Evolutionary conservation across 2,888 invertebrate species (phyloP), one percentile per base, ranked within the genome.

Genomic region (Ectemnius lituratus): DNA sequence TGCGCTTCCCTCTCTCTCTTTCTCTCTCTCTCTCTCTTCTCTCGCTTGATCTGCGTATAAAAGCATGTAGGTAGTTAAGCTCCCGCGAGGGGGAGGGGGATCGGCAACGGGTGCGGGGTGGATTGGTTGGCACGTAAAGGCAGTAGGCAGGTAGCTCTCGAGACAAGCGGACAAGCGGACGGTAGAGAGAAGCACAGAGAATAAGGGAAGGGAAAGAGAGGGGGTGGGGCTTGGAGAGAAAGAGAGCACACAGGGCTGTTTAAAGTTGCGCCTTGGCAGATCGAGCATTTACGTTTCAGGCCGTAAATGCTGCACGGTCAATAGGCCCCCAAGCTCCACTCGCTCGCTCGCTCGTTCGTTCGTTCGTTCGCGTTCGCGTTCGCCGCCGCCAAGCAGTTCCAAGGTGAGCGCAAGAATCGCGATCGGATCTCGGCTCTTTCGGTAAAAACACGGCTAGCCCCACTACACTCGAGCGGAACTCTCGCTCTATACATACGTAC

Each of bases 61-160:
- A 57, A 57, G 57, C 57, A 57, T 23, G 57, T 57, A 57, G 49
- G 71, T 49, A 67, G 62, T 56, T 20, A 71, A 67, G 71, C 71
- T 37, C 6, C 37, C 37, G 37, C 37, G 37, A n/a, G n/a, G n/a
- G n/a, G n/a, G n/a, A n/a, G 37, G 37, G 37, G 1, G 37, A 11
- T 37, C 11, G 37, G 37, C 8, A 11, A 4, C 6, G 37, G 37
- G 49, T 37, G 16, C 45, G 5, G 60, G 60, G 23, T 1, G 60
- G 27, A 45, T n/a, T 28, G 28, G 23, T n/a, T 28, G 60, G 61
- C 61, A 45, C 37, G 62, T 49, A 62, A 64, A 70, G 58, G 56
- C 56, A 58, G 27, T 61, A 70, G 58, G 59, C 56, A 58, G 27
- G 47, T 65, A 62, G 57, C 18, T 37, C 37, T 37, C 37, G 37